These are phyloP conservation scores for Halcyon leucocephala DNA, from an alignment of 2,797 vertebrate species.

Conservation along the genomic window DNA sequence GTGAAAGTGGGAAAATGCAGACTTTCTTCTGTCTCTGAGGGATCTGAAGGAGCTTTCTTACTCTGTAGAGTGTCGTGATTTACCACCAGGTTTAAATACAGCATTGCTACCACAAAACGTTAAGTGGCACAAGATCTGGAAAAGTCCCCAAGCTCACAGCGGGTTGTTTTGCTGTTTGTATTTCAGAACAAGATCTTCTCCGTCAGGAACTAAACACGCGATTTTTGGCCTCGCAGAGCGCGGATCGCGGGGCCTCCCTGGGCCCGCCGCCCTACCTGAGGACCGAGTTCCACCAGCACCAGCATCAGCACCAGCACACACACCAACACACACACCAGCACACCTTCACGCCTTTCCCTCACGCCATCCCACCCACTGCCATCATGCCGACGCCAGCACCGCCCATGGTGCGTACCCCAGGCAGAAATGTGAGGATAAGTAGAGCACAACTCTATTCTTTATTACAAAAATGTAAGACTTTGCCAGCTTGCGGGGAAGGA, in stretches of 20 bases:
- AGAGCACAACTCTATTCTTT: conserved; percentile 81
- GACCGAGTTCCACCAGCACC: conserved; percentile 98
- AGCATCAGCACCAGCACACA: conserved; percentile 97
- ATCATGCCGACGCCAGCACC: conserved; percentile 98
- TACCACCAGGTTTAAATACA: not conserved
- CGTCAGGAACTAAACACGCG: conserved; percentile 98
- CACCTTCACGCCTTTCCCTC: conserved; percentile 98
- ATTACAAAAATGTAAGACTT: conserved; percentile 8
- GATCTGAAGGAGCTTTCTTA: not conserved
- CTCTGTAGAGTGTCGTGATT: not conserved
- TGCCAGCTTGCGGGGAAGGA: not conserved
- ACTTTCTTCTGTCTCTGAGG: not conserved
- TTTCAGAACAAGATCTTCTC: conserved; percentile 96
- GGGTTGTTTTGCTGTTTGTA: conserved; percentile 18
- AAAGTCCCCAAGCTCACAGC: not conserved
- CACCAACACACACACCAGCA: conserved; percentile 99
- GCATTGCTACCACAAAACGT: fast-evolving
- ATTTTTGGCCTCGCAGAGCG: conserved; percentile 96
- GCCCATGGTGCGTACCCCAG: conserved; percentile 98
- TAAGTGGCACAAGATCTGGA: not conserved
- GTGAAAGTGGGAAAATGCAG: not conserved
- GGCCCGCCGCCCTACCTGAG: conserved; percentile 94
- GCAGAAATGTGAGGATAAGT: conserved; percentile 99
- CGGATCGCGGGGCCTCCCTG: conserved; percentile 92
- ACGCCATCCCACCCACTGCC: conserved; percentile 88